These are phyloP conservation scores for Aldabrachelys gigantea DNA, from an alignment of 2,113 vertebrate species.

Conservation along the genomic window DNA sequence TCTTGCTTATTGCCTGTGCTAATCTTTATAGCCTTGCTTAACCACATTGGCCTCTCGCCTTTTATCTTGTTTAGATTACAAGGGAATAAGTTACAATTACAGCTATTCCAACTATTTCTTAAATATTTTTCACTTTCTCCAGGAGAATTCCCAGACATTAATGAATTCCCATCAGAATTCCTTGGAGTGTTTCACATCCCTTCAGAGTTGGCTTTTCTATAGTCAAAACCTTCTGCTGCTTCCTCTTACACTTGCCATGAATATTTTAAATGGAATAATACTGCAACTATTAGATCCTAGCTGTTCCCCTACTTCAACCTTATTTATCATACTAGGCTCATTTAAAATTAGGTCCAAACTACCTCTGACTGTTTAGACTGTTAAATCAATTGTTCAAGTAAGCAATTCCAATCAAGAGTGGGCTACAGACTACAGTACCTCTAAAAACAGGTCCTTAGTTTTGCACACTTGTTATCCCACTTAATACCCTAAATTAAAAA, in stretches of 20 bases:
- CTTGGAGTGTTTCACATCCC: background rate
- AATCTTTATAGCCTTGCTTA: background rate
- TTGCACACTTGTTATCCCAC: background rate
- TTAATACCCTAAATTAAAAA: background rate
- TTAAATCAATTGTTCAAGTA: background rate
- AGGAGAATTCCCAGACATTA: background rate
- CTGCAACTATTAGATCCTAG: background rate
- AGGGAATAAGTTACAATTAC: background rate
- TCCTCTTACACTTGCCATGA: background rate
- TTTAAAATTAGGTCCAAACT: background rate
- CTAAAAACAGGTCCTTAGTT: background rate
- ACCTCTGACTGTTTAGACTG: background rate
- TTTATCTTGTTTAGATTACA: background rate
- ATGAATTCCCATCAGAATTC: background rate
- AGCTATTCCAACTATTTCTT: background rate
- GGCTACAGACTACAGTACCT: background rate
- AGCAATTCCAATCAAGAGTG: background rate
- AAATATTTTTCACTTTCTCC: background rate
- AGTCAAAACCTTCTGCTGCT: background rate
- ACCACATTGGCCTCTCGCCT: background rate
- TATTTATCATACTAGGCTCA: background rate
- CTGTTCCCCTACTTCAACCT: background rate
- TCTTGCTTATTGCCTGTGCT: background rate
- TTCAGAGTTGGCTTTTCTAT: background rate
- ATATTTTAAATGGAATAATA: background rate